These are phyloP conservation scores for Caprella mutica DNA, from an alignment of 2,888 invertebrate species.

Conservation along the genomic window DNA sequence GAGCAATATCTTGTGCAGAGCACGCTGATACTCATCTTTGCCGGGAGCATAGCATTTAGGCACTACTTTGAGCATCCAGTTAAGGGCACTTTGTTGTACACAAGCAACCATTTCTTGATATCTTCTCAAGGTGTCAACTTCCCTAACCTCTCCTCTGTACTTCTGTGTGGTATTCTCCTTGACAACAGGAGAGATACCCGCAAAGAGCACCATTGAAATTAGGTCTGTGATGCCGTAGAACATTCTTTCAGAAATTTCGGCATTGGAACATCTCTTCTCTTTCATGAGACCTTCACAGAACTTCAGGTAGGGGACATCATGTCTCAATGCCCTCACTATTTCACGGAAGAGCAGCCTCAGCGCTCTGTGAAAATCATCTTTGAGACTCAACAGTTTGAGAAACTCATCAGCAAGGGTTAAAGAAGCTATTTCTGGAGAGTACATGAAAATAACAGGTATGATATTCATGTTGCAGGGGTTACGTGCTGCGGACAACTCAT, in stretches of 20 bases:
- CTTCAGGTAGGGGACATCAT: conserved; percentile 65
- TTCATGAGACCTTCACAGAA: conserved; percentile 67
- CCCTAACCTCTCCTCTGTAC: conserved; percentile 40
- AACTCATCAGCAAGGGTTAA: conserved; percentile 72
- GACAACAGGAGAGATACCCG: conserved; percentile 64
- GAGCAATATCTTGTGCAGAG: conserved; percentile 47
- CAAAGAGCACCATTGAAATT: conserved; percentile 68
- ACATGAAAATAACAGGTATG: conserved; percentile 75
- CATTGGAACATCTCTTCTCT: conserved; percentile 43
- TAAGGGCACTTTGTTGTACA: conserved; percentile 73
- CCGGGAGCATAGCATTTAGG: conserved; percentile 60
- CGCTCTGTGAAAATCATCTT: conserved; percentile 71
- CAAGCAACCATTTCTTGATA: conserved; percentile 45
- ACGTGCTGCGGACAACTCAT: conserved; percentile 74
- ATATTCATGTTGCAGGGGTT: conserved; percentile 93
- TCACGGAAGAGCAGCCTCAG: conserved; percentile 75
- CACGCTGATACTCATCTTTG: conserved; percentile 60
- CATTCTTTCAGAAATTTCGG: conserved; percentile 67
- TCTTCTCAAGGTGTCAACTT: conserved; percentile 35
- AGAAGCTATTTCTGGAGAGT: conserved; percentile 68
- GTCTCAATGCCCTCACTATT: conserved; percentile 68
- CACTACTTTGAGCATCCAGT: conserved; percentile 76
- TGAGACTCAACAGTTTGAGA: conserved; percentile 66
- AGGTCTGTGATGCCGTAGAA: conserved; percentile 74
- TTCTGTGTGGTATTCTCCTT: conserved; percentile 52